Conservation (phyloP, 2,797 vertebrate species). For the Poeciliopsis turneri region DNA sequence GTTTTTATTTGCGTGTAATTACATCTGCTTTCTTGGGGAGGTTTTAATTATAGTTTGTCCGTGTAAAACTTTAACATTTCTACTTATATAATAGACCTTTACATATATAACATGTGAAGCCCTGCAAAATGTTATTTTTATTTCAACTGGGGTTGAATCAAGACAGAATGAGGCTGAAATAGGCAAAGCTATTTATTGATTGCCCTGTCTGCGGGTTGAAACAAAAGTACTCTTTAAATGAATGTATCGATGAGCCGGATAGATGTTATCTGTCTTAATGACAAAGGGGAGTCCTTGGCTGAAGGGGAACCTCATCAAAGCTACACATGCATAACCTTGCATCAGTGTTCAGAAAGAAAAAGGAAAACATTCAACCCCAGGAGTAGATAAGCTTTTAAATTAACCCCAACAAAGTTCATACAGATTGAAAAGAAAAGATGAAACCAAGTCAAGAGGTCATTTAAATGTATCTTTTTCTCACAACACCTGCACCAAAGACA, state of each 20-base stretch:
- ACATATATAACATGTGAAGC: neutral
- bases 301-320: slow-evolving; percentile 72
- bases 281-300: slow-evolving; percentile 70
- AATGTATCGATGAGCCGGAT: slow-evolving; percentile 60
- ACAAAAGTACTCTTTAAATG: slow-evolving; percentile 72
- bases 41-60: too few relatives aligned
- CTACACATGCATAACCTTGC: slow-evolving; percentile 64
- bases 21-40: neutral
- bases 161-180: slow-evolving; percentile 66
- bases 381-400: slow-evolving; percentile 49
- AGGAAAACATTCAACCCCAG: slow-evolving; percentile 22
- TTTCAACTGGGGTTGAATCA: slow-evolving; percentile 25
- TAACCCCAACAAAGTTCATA: slow-evolving; percentile 19
- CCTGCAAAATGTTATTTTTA: slow-evolving; percentile 14
- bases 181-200: slow-evolving; percentile 68
- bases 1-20: neutral
- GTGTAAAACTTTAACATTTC: neutral
- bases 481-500: neutral
- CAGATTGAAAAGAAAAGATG: neutral
- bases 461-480: neutral
- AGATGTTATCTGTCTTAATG: slow-evolving; percentile 75
- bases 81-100: neutral
- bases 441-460: neutral
- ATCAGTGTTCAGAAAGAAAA: slow-evolving; percentile 11
- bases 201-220: slow-evolving; percentile 61